phyloP scores from a whole-genome alignment of 2,797 vertebrate species.

The Propithecus perrieri region DNA sequence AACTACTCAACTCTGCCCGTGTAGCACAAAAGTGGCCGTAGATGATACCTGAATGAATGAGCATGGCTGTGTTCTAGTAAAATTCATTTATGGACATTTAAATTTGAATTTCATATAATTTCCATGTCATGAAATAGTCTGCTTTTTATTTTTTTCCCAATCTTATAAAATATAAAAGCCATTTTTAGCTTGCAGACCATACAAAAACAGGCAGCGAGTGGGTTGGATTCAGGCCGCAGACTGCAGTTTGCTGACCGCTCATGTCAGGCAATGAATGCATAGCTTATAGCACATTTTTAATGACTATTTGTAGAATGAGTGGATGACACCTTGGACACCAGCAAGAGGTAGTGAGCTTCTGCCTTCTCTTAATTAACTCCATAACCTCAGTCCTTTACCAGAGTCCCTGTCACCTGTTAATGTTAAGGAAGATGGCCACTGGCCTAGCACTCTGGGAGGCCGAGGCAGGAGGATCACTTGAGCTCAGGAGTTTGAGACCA shows the following conservation, averaged over 20 bases:
- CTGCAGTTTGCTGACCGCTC: background rate
- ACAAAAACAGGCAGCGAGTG: background rate
- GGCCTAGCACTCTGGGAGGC: no score
- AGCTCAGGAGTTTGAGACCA: background rate
- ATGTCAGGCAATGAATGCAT: background rate
- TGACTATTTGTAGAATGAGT: background rate
- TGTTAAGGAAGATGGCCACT: background rate
- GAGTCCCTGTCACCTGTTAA: background rate
- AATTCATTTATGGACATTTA: background rate
- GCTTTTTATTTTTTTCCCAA: slow-evolving; percentile 10
- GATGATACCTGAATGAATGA: background rate
- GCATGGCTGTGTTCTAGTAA: background rate
- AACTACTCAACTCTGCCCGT: background rate
- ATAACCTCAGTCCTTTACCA: background rate
- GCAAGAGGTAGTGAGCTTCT: background rate
- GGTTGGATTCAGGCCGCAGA: background rate
- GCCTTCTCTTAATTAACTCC: background rate
- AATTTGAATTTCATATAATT: slow-evolving; percentile 49
- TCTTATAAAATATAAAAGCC: background rate
- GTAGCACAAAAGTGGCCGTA: background rate
- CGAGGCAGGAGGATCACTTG: background rate
- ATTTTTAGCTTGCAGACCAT: background rate
- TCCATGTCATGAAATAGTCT: slow-evolving; percentile 18
- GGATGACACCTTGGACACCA: background rate
- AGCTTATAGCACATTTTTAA: background rate